Evolutionary conservation across 2,113 vertebrate species (phyloP).

Genomic region (Ginglymostoma cirratum): DNA sequence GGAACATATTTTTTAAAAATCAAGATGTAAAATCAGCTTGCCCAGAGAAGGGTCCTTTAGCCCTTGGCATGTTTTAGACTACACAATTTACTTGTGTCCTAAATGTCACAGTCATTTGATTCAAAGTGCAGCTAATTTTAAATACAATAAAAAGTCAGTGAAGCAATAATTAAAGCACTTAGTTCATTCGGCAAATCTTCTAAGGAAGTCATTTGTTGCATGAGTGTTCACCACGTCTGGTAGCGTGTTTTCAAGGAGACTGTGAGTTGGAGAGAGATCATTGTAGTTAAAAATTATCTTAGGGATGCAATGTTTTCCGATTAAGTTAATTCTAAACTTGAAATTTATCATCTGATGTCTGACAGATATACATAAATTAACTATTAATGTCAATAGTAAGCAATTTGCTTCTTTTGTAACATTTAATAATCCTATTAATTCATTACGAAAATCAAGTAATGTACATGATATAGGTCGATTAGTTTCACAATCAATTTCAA

Average conservation of each 20-base stretch:
- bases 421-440: neutral
- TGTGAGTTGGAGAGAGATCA: neutral
- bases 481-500: neutral
- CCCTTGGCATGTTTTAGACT: neutral
- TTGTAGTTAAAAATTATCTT: neutral
- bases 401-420: neutral
- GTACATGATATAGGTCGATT: neutral
- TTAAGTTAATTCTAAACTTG: neutral
- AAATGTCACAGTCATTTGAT: slow-evolving; percentile 16
- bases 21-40: neutral
- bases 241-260: neutral
- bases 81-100: neutral
- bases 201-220: neutral
- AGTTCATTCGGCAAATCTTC: neutral
- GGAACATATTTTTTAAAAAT: neutral
- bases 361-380: neutral
- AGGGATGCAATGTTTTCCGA: neutral
- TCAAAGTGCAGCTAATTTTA: neutral
- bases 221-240: neutral
- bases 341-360: neutral
- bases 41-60: neutral
- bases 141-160: neutral
- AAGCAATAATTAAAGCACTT: neutral
- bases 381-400: neutral
- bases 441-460: neutral